These are phyloP conservation scores for Eristalis intricaria DNA, from an alignment of 2,888 invertebrate genomes.

Conservation along the genomic window DNA sequence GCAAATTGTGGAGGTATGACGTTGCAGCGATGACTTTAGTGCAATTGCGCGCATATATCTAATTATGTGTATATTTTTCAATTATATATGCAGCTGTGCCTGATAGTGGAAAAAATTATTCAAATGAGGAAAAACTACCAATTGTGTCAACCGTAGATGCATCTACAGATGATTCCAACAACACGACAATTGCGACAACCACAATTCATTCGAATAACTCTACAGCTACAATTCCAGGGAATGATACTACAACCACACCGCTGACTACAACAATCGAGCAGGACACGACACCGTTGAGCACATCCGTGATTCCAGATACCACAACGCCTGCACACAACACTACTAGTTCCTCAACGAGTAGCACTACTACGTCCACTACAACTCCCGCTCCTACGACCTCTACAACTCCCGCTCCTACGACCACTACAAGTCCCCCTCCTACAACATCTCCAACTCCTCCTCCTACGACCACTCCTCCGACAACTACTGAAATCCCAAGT, in stretches of 20 bases:
- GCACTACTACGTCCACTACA: slow-evolving; percentile 68
- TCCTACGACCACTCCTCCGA: slow-evolving; percentile 70
- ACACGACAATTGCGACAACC: slow-evolving; percentile 37
- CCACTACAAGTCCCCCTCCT: slow-evolving; percentile 73
- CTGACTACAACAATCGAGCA: slow-evolving; percentile 38
- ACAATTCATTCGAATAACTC: slow-evolving; percentile 35
- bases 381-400: slow-evolving; percentile 66
- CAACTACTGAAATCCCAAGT: slow-evolving; percentile 67
- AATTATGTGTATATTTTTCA: slow-evolving; percentile 6
- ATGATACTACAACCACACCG: slow-evolving; percentile 63
- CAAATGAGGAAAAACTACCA: background rate
- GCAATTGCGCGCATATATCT: slow-evolving; percentile 48
- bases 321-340: slow-evolving; percentile 44
- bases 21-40: slow-evolving; percentile 49
- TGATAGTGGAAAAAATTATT: background rate
- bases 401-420: slow-evolving; percentile 70
- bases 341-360: slow-evolving; percentile 71
- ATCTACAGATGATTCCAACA: background rate
- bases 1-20: slow-evolving; percentile 74
- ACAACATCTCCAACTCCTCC: slow-evolving; percentile 75
- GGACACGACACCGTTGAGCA: background rate
- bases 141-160: background rate
- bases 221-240: slow-evolving; percentile 73
- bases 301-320: slow-evolving; percentile 16
- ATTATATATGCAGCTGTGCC: slow-evolving; percentile 5